Conservation (phyloP, 1,140 invertebrate genomes). For the Macrotrachela quadricornifera region DNA sequence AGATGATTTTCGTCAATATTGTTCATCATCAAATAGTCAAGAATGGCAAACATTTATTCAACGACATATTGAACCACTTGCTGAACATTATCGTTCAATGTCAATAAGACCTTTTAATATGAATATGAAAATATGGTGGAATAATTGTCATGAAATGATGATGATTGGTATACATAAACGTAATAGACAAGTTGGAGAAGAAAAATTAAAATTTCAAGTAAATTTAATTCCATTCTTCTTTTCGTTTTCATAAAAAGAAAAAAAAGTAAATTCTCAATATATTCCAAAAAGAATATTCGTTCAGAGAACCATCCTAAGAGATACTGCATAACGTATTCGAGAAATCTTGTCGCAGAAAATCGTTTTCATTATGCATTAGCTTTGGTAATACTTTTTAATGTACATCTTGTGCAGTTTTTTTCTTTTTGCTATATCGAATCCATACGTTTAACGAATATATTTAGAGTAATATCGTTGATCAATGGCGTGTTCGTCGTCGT, state of each 20-base stretch:
- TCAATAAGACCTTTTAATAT: conserved; percentile 7
- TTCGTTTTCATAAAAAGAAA: too few species aligned
- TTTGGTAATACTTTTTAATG: too few species aligned
- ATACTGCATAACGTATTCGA: too few species aligned
- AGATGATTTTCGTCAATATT: conserved; percentile 39
- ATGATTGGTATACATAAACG: conserved; percentile 38
- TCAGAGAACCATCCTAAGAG: too few species aligned
- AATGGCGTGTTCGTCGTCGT: conserved; percentile 22
- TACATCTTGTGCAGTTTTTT: too few species aligned
- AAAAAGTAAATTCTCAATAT: too few species aligned
- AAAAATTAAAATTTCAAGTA: conserved; percentile 39
- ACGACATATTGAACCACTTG: conserved; percentile 18
- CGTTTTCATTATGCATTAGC: too few species aligned
- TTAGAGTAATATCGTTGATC: conserved; percentile 32
- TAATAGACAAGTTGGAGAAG: conserved; percentile 36
- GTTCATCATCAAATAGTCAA: conserved; percentile 25
- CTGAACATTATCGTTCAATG: conserved; percentile 11
- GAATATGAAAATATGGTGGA: conserved; percentile 38
- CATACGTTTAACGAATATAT: too few species aligned
- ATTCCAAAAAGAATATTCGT: too few species aligned
- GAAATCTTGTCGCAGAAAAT: too few species aligned
- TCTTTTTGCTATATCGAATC: too few species aligned
- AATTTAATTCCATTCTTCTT: too few species aligned
- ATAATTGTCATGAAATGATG: conserved; percentile 37
- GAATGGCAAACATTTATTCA: conserved; percentile 40